Evolutionary conservation across 2,797 vertebrate species (phyloP).

Genomic region (Gambelia wislizenii): DNA sequence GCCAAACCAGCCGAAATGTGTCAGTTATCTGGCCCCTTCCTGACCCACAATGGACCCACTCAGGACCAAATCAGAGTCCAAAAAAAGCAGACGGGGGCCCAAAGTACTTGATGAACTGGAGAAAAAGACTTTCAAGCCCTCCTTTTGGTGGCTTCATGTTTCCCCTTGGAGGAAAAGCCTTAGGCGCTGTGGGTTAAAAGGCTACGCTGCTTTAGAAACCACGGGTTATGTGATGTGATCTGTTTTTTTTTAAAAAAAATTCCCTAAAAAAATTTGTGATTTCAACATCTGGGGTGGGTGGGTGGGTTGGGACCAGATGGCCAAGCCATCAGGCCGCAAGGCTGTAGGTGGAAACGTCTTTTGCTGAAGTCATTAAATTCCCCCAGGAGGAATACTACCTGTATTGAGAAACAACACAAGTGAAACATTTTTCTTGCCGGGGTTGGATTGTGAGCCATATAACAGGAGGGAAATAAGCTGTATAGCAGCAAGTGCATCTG

Average conservation of each 20-base stretch:
- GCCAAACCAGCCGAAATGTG: slow-evolving; percentile 58
- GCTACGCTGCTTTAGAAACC: slow-evolving; percentile 66
- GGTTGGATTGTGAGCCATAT: slow-evolving; percentile 79
- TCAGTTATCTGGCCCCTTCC: slow-evolving; percentile 63
- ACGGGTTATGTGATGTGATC: slow-evolving; percentile 69
- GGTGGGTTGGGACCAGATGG: slow-evolving; percentile 76
- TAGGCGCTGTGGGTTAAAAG: neutral
- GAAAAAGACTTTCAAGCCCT: slow-evolving; percentile 47
- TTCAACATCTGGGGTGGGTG: slow-evolving; percentile 37
- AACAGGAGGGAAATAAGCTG: slow-evolving; percentile 76
- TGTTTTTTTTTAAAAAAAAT: neutral
- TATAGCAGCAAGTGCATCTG: slow-evolving; percentile 62
- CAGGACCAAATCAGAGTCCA: slow-evolving; percentile 57
- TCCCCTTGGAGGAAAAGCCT: slow-evolving; percentile 32
- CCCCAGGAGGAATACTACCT: slow-evolving; percentile 77
- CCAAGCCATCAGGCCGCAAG: slow-evolving; percentile 73
- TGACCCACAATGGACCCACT: slow-evolving; percentile 66
- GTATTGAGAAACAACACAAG: slow-evolving; percentile 64
- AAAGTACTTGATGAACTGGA: slow-evolving; percentile 33
- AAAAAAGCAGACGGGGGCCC: slow-evolving; percentile 44
- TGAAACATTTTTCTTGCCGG: slow-evolving; percentile 78
- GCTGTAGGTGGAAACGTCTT: slow-evolving; percentile 80
- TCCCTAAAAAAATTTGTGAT: slow-evolving; percentile 49
- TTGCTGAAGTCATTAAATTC: slow-evolving; percentile 81
- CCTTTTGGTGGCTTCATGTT: slow-evolving; percentile 57